phyloP scores from a whole-genome alignment of 2,797 vertebrate genomes.

The Anguilla obscura region DNA sequence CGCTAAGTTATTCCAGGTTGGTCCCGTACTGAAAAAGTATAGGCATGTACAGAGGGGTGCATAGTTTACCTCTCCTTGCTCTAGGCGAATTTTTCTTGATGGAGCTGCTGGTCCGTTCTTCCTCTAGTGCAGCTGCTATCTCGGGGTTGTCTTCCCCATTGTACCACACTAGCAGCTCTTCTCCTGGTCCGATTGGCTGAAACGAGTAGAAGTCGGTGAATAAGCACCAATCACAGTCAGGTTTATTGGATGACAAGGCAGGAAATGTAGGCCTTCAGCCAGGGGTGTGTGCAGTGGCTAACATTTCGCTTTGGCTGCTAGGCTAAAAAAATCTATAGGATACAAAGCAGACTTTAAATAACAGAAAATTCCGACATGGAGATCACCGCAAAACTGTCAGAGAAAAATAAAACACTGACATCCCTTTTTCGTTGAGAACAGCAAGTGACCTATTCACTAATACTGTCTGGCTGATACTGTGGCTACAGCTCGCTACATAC shows the following conservation, averaged over 20 bases:
- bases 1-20: not conserved
- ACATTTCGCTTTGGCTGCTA: not conserved
- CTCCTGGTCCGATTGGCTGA: constrained; percentile 80
- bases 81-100: constrained; percentile 82
- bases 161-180: constrained; percentile 95
- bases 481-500: not conserved
- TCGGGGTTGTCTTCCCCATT: constrained; percentile 95
- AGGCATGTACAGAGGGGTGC: not conserved
- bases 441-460: not conserved
- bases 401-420: not conserved
- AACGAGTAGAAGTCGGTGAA: constrained; percentile 42
- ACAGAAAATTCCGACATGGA: not conserved
- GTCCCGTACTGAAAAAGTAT: too few relatives aligned
- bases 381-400: not conserved
- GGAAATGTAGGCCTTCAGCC: constrained; percentile 62
- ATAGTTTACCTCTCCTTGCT: constrained; percentile 82
- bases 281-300: constrained; percentile 27
- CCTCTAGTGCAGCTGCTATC: constrained; percentile 96
- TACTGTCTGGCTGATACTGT: not conserved
- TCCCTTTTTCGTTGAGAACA: not conserved
- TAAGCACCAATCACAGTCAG: constrained; percentile 77
- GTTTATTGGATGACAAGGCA: constrained; percentile 69
- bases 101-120: constrained; percentile 87
- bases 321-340: not conserved
- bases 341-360: not conserved